These are phyloP conservation scores for Morone saxatilis DNA, from an alignment of 2,113 vertebrate species.

Conservation along the genomic window DNA sequence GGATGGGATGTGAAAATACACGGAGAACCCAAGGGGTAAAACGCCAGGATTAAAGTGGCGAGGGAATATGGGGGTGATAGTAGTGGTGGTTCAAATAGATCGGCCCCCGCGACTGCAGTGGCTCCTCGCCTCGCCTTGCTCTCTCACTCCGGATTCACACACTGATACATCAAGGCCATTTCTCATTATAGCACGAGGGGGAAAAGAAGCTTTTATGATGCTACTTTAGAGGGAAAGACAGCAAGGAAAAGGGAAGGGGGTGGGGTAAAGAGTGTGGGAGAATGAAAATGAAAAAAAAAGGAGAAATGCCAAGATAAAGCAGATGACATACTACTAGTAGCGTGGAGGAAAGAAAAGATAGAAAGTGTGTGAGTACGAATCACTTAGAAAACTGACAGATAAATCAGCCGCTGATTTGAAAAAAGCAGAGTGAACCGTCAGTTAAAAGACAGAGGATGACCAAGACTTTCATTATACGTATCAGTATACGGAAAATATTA, in stretches of 20 bases:
- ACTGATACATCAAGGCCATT: constrained; percentile 83
- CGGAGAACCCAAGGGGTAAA: constrained; percentile 78
- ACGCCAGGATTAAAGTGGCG: constrained; percentile 80
- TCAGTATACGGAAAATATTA: constrained; percentile 33
- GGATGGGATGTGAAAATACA: constrained; percentile 77
- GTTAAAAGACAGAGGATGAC: constrained; percentile 18
- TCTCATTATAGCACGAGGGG: constrained; percentile 75
- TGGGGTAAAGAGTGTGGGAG: constrained; percentile 52
- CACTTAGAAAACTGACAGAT: constrained; percentile 36
- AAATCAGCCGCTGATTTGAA: constrained; percentile 4
- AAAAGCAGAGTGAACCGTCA: constrained; percentile 30
- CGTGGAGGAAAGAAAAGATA: not conserved
- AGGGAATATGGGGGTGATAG: constrained; percentile 65
- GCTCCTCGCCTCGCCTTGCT: constrained; percentile 64
- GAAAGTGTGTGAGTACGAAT: constrained; percentile 13
- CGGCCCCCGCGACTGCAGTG: constrained; percentile 59
- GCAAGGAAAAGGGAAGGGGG: constrained; percentile 20
- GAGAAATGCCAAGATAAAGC: constrained; percentile 51
- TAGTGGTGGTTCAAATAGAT: constrained; percentile 73
- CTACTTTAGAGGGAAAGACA: constrained; percentile 68
- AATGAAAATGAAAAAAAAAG: constrained; percentile 60
- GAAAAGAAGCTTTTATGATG: constrained; percentile 75
- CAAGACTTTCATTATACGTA: constrained; percentile 25
- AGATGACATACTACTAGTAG: constrained; percentile 55
- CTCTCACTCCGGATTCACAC: constrained; percentile 73